Evolutionary conservation across 2,113 vertebrate species (phyloP).

Genomic region (Catagonus wagneri): DNA sequence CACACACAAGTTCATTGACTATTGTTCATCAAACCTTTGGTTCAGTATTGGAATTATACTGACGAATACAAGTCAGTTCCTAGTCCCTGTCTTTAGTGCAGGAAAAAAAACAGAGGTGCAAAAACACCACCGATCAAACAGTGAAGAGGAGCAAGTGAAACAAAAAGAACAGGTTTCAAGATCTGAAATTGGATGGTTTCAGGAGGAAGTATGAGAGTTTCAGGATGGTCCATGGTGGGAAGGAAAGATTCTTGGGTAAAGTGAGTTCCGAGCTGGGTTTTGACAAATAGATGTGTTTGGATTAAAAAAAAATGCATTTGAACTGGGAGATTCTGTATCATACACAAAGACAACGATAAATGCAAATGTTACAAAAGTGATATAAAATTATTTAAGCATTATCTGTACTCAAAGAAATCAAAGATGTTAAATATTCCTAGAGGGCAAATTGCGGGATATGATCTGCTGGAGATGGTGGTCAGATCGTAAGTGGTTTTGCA

Average conservation of each 20-base stretch:
- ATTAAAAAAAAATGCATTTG: not conserved
- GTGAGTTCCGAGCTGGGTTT: not conserved
- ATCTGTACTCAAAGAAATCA: not conserved
- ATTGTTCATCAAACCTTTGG: slow-evolving; percentile 60
- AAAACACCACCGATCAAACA: not conserved
- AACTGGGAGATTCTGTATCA: not conserved
- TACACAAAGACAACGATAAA: not conserved
- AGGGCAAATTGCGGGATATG: not conserved
- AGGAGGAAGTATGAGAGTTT: accelerated
- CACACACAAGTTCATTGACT: slow-evolving; percentile 33
- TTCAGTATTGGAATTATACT: slow-evolving; percentile 38
- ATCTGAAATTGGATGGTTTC: not conserved
- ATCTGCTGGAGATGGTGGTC: not conserved
- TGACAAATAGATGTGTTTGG: not conserved
- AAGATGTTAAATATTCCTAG: not conserved
- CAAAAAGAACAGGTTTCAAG: not conserved
- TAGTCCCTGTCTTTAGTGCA: not conserved
- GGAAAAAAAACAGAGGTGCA: not conserved
- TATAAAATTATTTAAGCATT: not conserved
- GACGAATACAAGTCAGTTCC: not conserved
- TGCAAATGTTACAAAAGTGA: not conserved
- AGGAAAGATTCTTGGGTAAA: not conserved
- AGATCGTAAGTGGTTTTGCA: not conserved
- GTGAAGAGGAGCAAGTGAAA: not conserved
- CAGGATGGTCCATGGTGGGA: not conserved